Percentiles rank a stretch among this genome's conserved stretches.
Conservation (phyloP, 2,888 invertebrate genomes). For the Oxycera nigricornis region DNA sequence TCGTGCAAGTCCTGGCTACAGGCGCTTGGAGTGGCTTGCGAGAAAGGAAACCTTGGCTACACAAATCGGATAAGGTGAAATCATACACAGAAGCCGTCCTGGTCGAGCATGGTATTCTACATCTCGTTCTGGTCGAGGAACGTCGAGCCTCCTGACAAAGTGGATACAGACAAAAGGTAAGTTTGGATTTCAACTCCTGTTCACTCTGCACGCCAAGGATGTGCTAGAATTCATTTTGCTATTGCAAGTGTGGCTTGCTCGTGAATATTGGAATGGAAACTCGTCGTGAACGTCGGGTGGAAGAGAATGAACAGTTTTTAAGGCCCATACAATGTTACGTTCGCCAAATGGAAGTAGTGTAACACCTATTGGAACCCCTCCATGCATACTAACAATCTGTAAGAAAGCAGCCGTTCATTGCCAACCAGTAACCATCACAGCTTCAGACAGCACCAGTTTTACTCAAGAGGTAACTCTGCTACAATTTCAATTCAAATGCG, state of each 20-base stretch:
- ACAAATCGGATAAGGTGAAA: not conserved
- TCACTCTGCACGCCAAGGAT: too few species aligned
- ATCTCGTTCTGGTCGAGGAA: conserved; percentile 57
- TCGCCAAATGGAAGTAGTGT: not conserved
- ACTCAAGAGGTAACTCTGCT: too few species aligned
- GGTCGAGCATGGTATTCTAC: conserved; percentile 57
- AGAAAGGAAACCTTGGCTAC: not conserved
- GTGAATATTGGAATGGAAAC: too few species aligned
- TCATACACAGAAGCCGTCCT: not conserved
- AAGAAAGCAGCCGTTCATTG: conserved; percentile 9
- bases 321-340: too few species aligned
- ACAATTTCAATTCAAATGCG: too few species aligned
- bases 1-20: not conserved
- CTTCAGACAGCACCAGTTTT: too few species aligned
- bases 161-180: conserved; percentile 49
- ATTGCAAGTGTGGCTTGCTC: too few species aligned
- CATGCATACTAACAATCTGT: not conserved
- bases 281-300: too few species aligned
- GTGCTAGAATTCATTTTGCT: too few species aligned
- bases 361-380: not conserved
- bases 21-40: not conserved
- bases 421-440: too few species aligned
- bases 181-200: too few species aligned
- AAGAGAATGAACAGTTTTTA: too few species aligned
- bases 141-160: conserved; percentile 59